Conservation (phyloP, 2,113 vertebrate species). For the Bubo blakistoni region DNA sequence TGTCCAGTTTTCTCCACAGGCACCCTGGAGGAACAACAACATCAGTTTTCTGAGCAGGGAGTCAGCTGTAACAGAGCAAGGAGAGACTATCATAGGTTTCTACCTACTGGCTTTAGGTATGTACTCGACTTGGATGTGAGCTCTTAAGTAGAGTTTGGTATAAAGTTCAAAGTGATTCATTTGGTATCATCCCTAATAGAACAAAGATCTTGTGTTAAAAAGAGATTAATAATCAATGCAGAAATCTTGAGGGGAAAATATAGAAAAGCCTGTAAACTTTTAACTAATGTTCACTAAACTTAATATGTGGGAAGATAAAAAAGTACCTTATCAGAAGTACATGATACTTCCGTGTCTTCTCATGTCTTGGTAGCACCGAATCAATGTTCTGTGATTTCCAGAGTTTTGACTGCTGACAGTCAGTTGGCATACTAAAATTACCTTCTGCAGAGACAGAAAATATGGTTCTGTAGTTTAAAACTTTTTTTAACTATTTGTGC, state of each 20-base stretch:
- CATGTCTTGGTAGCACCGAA: background rate
- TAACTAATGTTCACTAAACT: background rate
- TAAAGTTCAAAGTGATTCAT: background rate
- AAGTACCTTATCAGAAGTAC: background rate
- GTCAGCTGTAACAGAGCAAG: conserved; percentile 78
- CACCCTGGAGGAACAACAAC: conserved; percentile 87
- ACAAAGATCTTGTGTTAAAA: background rate
- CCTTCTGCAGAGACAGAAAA: background rate
- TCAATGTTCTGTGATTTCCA: background rate
- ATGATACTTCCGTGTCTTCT: background rate
- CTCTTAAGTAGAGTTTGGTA: background rate
- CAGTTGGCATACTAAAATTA: background rate
- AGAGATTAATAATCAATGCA: background rate
- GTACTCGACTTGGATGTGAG: conserved; percentile 23
- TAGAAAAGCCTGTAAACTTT: background rate
- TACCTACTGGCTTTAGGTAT: conserved; percentile 80
- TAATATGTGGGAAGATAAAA: background rate
- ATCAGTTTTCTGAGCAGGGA: conserved; percentile 76
- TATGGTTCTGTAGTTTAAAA: background rate
- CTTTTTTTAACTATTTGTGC: background rate
- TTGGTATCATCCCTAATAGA: background rate
- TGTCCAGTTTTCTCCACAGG: conserved; percentile 73
- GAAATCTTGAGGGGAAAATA: background rate
- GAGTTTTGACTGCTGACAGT: background rate
- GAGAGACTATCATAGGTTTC: conserved; percentile 81